phyloP scores from a whole-genome alignment of 2,797 vertebrate genomes.

The Falco columbarius region DNA sequence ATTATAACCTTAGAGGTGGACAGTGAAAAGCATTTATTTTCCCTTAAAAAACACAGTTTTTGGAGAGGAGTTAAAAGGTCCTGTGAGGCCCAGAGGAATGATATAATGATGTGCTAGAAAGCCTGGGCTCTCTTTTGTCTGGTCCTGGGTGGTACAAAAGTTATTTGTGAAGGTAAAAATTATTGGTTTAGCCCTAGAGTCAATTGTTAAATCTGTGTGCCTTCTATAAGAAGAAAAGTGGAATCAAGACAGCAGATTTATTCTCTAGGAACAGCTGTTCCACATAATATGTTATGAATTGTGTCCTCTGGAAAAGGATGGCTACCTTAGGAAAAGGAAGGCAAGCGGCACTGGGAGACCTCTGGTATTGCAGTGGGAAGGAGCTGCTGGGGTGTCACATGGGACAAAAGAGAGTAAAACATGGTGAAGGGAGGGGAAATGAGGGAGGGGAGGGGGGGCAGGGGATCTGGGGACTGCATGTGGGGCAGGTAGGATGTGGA shows the following conservation, averaged over 20 bases:
- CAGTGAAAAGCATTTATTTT: background rate
- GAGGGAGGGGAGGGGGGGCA: too few relatives aligned
- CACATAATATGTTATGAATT: background rate
- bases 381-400: background rate
- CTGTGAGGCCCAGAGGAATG: background rate
- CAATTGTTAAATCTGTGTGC: background rate
- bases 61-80: background rate
- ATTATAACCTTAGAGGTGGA: background rate
- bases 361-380: background rate
- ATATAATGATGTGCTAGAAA: background rate
- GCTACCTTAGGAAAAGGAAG: background rate
- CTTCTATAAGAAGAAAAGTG: background rate
- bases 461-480: background rate
- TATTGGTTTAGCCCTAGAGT: background rate
- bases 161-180: background rate
- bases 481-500: background rate
- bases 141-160: background rate
- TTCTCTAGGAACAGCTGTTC: background rate
- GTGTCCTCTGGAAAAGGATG: background rate
- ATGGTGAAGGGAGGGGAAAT: background rate
- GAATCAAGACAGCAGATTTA: background rate
- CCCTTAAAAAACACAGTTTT: background rate
- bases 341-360: accelerated
- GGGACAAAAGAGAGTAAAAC: background rate
- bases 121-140: background rate